Percentiles rank a stretch among this genome's conserved stretches.
phyloP scores from a whole-genome alignment of 2,888 invertebrate species.

The Scrobipalpa atriplicella region DNA sequence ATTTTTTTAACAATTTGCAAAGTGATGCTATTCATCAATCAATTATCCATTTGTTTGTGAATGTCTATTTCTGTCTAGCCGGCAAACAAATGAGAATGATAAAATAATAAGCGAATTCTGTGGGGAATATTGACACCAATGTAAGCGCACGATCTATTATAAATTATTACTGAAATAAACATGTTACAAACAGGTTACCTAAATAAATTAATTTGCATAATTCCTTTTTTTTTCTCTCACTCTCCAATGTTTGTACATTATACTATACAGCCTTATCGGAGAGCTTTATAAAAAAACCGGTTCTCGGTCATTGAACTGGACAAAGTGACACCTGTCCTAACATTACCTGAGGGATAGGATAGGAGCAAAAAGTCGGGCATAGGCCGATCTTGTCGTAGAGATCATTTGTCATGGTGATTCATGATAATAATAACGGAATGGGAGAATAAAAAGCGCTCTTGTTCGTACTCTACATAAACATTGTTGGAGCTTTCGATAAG shows the following conservation, averaged over 20 bases:
- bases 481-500: neutral
- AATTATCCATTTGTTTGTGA: neutral
- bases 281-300: slow-evolving; percentile 7
- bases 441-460: neutral
- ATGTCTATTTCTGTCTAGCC: neutral
- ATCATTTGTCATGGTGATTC: neutral
- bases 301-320: slow-evolving; percentile 5
- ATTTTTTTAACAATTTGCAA: too few relatives aligned
- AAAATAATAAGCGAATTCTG: too few relatives aligned
- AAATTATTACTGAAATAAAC: too few relatives aligned
- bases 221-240: neutral
- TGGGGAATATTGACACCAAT: too few relatives aligned
- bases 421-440: neutral
- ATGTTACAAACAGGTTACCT: too few relatives aligned
- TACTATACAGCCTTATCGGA: neutral
- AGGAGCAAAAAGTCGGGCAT: neutral
- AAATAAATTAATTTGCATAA: neutral
- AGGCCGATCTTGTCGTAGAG: neutral
- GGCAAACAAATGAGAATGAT: neutral
- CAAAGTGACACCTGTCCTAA: slow-evolving; percentile 24
- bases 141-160: too few relatives aligned
- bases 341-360: slow-evolving; percentile 1
- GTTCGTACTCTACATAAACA: neutral
- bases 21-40: neutral
- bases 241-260: neutral